Evolutionary conservation across 2,797 vertebrate genomes (phyloP).

Genomic region (Oryzias dopingdopingensis): DNA sequence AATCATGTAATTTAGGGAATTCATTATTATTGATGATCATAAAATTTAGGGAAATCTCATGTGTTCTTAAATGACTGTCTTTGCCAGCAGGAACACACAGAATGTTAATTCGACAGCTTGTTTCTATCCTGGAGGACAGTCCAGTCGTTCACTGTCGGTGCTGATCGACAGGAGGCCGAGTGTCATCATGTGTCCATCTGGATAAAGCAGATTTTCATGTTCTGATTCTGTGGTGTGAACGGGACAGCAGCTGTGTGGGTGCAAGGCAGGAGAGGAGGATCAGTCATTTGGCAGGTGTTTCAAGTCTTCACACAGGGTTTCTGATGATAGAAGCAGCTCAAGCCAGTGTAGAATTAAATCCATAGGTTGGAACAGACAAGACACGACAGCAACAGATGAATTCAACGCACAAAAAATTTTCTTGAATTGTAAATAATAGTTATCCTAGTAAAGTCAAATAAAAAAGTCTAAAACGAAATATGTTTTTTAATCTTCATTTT

Average conservation of each 20-base stretch:
- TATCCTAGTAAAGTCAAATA: background rate
- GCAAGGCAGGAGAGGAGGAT: conserved; percentile 26
- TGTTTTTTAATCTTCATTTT: no score
- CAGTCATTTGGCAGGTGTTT: conserved; percentile 28
- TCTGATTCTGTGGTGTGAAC: conserved; percentile 39
- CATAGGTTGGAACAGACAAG: background rate
- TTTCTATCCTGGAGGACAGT: conserved; percentile 23
- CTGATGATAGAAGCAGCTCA: background rate
- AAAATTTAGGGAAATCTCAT: background rate
- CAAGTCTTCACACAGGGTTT: conserved; percentile 12
- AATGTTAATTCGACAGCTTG: background rate
- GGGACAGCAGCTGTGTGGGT: conserved; percentile 54
- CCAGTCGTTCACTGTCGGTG: conserved; percentile 19
- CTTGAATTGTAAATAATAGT: no score
- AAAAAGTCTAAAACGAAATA: background rate
- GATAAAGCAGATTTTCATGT: conserved; percentile 46
- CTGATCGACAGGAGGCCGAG: conserved; percentile 51
- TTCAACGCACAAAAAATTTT: background rate
- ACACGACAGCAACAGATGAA: conserved; percentile 1
- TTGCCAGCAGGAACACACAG: background rate
- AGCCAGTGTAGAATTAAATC: background rate
- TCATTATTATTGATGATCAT: no score
- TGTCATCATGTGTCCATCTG: conserved; percentile 56
- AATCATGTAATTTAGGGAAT: no score
- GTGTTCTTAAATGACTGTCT: background rate